Evolutionary conservation across 1,140 invertebrate species (phyloP).

Genomic region (Sitophilus oryzae): DNA sequence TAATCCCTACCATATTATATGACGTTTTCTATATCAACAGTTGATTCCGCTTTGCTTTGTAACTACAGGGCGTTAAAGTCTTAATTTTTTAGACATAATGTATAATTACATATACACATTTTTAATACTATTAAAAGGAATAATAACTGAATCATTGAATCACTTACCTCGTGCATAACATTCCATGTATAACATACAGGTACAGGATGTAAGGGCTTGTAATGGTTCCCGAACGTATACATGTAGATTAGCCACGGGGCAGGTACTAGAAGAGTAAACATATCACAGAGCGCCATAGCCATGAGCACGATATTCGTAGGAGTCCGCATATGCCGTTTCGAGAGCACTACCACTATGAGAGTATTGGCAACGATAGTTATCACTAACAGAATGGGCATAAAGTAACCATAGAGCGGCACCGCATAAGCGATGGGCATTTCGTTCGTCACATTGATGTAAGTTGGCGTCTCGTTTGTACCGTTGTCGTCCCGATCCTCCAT

Average conservation of each 20-base stretch:
- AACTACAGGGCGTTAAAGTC: no score
- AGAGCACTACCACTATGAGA: constrained; percentile 75
- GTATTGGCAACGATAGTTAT: constrained; percentile 88
- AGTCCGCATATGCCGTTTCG: constrained; percentile 66
- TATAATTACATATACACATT: no score
- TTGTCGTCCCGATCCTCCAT: not conserved
- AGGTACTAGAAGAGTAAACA: constrained; percentile 79
- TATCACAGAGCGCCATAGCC: constrained; percentile 89
- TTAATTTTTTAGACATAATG: no score
- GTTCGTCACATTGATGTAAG: constrained; percentile 54
- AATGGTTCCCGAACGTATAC: constrained; percentile 83
- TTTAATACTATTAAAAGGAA: no score
- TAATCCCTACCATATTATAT: no score
- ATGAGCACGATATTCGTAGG: constrained; percentile 84
- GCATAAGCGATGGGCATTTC: constrained; percentile 64
- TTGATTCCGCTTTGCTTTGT: no score
- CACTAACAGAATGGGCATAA: constrained; percentile 77
- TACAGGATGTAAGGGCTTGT: constrained; percentile 66
- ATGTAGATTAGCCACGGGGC: constrained; percentile 84
- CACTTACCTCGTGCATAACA: constrained; percentile 69
- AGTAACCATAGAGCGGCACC: constrained; percentile 66
- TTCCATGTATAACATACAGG: constrained; percentile 72
- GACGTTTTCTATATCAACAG: no score
- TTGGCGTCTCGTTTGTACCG: not conserved
- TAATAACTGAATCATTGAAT: not conserved